Base-by-base conservation (phyloP, 2,113 vertebrate genomes). In the Coryphaenoides rupestris region DNA sequence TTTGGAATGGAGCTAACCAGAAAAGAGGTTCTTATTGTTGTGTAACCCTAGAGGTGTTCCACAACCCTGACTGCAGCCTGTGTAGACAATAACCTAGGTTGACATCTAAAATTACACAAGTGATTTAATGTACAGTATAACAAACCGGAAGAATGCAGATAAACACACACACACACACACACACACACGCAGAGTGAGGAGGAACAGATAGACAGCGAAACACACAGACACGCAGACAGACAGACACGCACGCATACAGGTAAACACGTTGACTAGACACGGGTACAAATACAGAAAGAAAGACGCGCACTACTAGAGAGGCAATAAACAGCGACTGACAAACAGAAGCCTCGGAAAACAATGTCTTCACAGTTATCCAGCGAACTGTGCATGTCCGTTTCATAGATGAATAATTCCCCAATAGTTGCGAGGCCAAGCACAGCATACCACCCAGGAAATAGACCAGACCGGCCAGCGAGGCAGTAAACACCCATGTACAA, bases 101-200 rank as follows among this genome's bases (percentile, higher is more conserved):
- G 33, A 21, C 19, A 46, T 16, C 33, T 3, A 60, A n/a, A 22
- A 40, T 40, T 7, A 10, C 33, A 12, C 19, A 60, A 12, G 19
- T 15, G 19, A 55, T 14, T 15, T 4, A 52, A 1, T 17, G 2
- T 5, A 55, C 21, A 22, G 54, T 5, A 21, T 15, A 21, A 14
- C 21, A 55, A 0, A 22, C 21, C 13, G 15, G 54, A 55, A 14
- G 21, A 22, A 12, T 21, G 54, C 21, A 24, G 57, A 2, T 17
- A 72, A 58, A 16, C 19, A 33, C 33, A 52, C 24, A 72, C 58
- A 75, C 60, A 47, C 62, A 60, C 19, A 33, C 33, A 52, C 24
- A 72, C 58, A 75, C 60, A 47, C 62, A 60, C n/a, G n/a, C n/a
- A 49, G 26, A 24, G 16, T 22, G 24, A 3, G n/a, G 24, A 26